Percentiles rank a stretch among this genome's conserved stretches.
phyloP scores from a whole-genome alignment of 2,797 vertebrate species.

The Semotilus atromaculatus region DNA sequence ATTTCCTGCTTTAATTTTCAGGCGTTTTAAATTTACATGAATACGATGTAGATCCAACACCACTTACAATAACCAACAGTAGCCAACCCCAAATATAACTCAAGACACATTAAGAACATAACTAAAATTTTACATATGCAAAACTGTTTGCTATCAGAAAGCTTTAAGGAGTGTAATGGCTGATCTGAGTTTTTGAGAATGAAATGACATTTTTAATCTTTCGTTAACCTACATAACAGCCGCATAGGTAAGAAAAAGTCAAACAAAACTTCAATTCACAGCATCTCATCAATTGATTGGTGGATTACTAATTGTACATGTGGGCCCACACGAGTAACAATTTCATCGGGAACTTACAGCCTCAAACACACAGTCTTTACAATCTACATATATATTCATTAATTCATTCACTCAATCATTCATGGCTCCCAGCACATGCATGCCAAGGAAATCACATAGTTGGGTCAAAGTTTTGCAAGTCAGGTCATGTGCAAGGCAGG shows the following conservation, averaged over 20 bases:
- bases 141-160: constrained; percentile 25
- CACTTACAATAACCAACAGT: not conserved
- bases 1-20: constrained; percentile 48
- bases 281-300: constrained; percentile 44
- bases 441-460: constrained; percentile 26
- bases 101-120: not conserved
- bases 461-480: constrained; percentile 54
- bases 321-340: constrained; percentile 60
- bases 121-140: not conserved
- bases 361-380: constrained; percentile 42
- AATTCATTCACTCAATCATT: constrained; percentile 52
- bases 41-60: constrained; percentile 23
- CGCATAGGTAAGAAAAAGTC: not conserved
- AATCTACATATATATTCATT: constrained; percentile 25
- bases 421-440: constrained; percentile 8
- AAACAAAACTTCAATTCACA: constrained; percentile 38
- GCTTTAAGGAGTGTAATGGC: constrained; percentile 1
- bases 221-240: constrained; percentile 40
- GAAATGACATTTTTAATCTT: constrained; percentile 12
- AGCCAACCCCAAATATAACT: not conserved
- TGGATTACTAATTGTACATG: constrained; percentile 65
- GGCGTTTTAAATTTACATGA: constrained; percentile 10
- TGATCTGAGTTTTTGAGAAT: constrained; percentile 2
- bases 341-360: constrained; percentile 46
- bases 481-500: constrained; percentile 57